Evolutionary conservation across 2,888 invertebrate species (phyloP).

Genomic region (Troides oblongomaculatus): DNA sequence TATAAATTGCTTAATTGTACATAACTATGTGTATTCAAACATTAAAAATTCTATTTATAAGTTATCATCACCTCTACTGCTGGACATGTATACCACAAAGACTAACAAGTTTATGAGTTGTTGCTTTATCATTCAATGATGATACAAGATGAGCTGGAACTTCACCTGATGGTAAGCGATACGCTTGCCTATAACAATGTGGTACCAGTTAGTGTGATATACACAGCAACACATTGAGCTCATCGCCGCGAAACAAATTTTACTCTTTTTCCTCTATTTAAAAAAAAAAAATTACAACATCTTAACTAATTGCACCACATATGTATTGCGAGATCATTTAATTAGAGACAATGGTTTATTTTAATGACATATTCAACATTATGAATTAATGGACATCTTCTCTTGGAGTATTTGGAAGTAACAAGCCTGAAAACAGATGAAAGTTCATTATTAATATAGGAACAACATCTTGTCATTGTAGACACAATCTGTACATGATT

Average conservation of each 20-base stretch:
- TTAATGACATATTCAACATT: conserved; percentile 30
- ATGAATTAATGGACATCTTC: conserved; percentile 78
- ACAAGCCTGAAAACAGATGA: conserved; percentile 81
- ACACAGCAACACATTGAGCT: too few species aligned
- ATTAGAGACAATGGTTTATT: conserved; percentile 10
- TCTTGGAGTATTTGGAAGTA: conserved; percentile 89
- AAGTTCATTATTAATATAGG: background rate
- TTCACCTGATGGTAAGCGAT: too few species aligned
- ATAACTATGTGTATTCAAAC: background rate
- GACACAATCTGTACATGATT: too few species aligned
- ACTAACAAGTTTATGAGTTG: too few species aligned
- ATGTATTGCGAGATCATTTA: conserved; percentile 60
- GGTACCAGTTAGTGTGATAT: too few species aligned
- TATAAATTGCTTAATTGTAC: background rate
- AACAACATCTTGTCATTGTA: background rate
- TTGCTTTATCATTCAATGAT: too few species aligned
- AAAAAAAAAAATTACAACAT: background rate
- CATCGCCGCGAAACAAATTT: too few species aligned
- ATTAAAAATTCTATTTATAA: background rate
- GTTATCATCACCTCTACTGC: background rate
- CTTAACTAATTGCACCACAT: conserved; percentile 42
- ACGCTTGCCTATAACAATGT: too few species aligned
- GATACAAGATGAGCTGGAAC: too few species aligned
- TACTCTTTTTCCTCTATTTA: background rate
- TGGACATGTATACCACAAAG: too few species aligned